Base-by-base conservation (phyloP, 1,140 invertebrate genomes). In the Himalopsyche phryganea region DNA sequence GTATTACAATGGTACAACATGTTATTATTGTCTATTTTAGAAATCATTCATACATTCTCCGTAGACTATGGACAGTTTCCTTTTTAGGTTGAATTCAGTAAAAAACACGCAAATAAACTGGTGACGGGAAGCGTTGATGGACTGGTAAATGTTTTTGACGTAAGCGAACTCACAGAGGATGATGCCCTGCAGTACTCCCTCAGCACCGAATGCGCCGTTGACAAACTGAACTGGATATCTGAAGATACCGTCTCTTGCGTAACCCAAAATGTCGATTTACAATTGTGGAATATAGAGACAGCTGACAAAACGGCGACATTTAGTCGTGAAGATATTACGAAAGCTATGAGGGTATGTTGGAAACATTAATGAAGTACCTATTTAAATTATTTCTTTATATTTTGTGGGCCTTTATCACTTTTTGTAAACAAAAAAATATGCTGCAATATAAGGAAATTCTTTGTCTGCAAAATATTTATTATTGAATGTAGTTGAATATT, bases 161-260 rank as follows among this genome's bases (percentile, higher is more conserved):
- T 96, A 1, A 81, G 77, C 42, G 76, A 93, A 71, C 63, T 76
- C 0, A 78, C 71, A 1, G 93, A 96, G 77, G 90, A 94, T 57
- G 87, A 91, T 69, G 92, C 94, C 0, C 73, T 97, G 1, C 71
- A 75, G 14, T 85, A 85, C 66, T 88, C 87, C 1, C 78, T 93
- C n/a, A 96, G 94, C 69, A 85, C 90, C 9, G 88, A 91, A 67
- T 88, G 86, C 52, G 88, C 89, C 35, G 85, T 94, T 45, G 87
- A 90, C 68, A 78, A 76, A 52, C 54, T 86, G 3, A 66, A 67
- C 11, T 85, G 83, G 82, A 66, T 82, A 40, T 72, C 73, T 13
- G 74, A 78, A 19, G 71, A 78, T 28, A 71, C 74, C 58, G 67
- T 88, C 7, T 79, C 82, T 46, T 89, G 86, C 64, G 75, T 86